A percentile compares a stretch with the other conserved stretches of the same genome.
Evolutionary conservation across 2,797 vertebrate genomes (phyloP).

Genomic region (Bradypodion pumilum): DNA sequence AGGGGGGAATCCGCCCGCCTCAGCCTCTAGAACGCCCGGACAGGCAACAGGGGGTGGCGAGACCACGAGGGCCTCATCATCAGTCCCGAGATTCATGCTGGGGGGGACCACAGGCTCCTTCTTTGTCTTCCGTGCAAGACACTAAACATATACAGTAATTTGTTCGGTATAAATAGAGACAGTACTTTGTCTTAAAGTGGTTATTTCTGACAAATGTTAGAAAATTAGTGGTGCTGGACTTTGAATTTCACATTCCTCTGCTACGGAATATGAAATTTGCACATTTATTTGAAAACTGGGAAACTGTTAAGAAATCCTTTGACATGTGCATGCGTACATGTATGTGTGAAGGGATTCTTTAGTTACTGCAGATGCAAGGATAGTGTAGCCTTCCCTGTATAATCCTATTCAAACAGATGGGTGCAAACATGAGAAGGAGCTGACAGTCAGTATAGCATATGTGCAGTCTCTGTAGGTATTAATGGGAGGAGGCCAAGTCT

Average conservation of each 20-base stretch:
- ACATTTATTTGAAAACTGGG: not conserved
- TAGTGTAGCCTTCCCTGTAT: not conserved
- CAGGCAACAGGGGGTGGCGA: too few relatives aligned
- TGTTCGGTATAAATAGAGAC: too few relatives aligned
- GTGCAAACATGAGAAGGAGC: not conserved
- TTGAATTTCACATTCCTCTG: too few relatives aligned
- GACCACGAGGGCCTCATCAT: too few relatives aligned
- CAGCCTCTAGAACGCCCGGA: too few relatives aligned
- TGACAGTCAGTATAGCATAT: not conserved
- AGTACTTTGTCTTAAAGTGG: too few relatives aligned
- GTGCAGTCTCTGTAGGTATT: not conserved
- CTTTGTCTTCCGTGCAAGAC: too few relatives aligned
- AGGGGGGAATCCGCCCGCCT: too few relatives aligned
- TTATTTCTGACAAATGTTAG: not conserved
- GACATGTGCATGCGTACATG: not conserved
- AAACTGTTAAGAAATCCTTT: not conserved
- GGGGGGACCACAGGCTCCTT: too few relatives aligned
- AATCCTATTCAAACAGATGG: constrained; percentile 11
- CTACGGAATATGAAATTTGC: not conserved
- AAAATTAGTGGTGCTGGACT: too few relatives aligned
- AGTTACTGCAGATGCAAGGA: not conserved
- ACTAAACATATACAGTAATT: too few relatives aligned
- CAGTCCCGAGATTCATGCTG: too few relatives aligned
- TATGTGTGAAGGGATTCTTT: not conserved
- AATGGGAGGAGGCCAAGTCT: constrained; percentile 10